These are phyloP conservation scores for Gnathonemus echidnorhynchus DNA, from an alignment of 2,113 vertebrate genomes.

Conservation along the genomic window DNA sequence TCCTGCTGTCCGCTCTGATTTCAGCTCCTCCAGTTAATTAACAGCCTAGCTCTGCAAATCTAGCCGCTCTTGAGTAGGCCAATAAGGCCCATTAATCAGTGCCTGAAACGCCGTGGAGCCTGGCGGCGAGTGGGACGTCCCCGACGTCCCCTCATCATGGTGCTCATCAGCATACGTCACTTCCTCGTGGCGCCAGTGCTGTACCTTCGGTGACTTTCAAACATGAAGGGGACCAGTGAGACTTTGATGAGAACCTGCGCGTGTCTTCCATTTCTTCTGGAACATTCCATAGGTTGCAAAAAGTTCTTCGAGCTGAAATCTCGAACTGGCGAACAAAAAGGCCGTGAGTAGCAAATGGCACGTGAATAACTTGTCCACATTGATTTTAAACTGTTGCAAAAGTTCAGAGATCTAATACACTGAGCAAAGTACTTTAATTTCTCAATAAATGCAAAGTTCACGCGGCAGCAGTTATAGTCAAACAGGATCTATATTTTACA, in stretches of 20 bases:
- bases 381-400: background rate
- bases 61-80: slow-evolving; percentile 1
- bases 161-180: background rate
- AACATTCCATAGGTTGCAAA: background rate
- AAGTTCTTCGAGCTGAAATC: background rate
- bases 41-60: background rate
- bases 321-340: background rate
- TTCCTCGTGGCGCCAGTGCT: background rate
- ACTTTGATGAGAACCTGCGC: background rate
- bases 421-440: background rate
- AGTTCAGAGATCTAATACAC: background rate
- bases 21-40: slow-evolving; percentile 13
- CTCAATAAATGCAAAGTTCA: background rate
- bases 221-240: background rate
- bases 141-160: background rate
- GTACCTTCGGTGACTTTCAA: background rate
- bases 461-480: background rate
- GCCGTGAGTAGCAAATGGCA: background rate
- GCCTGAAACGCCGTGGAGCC: background rate
- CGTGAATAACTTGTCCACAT: background rate
- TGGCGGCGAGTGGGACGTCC: background rate
- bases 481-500: background rate
- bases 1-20: background rate
- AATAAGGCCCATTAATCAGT: slow-evolving; percentile 16
- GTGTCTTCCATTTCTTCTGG: background rate